Evolutionary conservation across 1,140 invertebrate genomes (phyloP), one percentile per base, ranked within the genome.

Genomic region (Pteromalus puparum): DNA sequence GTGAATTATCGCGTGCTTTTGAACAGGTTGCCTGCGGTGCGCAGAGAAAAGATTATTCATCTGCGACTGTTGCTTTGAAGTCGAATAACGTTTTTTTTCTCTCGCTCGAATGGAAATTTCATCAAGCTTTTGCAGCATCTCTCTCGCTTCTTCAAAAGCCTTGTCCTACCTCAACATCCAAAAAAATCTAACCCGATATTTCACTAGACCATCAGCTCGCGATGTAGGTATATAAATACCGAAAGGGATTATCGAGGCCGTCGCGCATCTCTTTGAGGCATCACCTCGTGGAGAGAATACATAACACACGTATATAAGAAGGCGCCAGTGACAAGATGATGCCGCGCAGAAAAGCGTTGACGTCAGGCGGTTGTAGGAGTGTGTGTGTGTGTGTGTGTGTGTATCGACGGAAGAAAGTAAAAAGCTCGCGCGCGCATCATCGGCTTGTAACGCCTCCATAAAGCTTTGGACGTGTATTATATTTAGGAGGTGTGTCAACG

Each of bases 401-500:
- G 24, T 72, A 21, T 7, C 53, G 53, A 6, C n/a, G 28, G 65
- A 73, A 67, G 76, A 67, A 67, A 38, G 28, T 34, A 42, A 61
- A 61, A 61, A 81, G 24, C 28, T 73, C 46, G 42, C 42, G 26
- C 42, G 26, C 38, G 30, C 38, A 26, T 67, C 77, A 46, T 48
- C 38, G 30, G 68, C 80, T 30, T 73, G 72, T 81, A 61, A 61
- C 53, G 53, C 53, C 53, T 61, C 5, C 53, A 7, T 61, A 61
- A 61, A 61, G 53, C 53, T 61, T 61, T 18, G 6, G 53, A n/a
- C 53, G 53, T 21, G 28, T 70, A 42, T 42, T 42, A 81, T 81
- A 81, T 81, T 81, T 81, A 81, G 80, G 80, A 70, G 68, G 26
- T 24, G 34, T 24, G 70, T 73, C 80, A 81, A 72, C 67, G 67